Evolutionary conservation across 2,797 vertebrate species (phyloP), one percentile per base, ranked within the genome.

Genomic region (Perdix hodgsoniae): DNA sequence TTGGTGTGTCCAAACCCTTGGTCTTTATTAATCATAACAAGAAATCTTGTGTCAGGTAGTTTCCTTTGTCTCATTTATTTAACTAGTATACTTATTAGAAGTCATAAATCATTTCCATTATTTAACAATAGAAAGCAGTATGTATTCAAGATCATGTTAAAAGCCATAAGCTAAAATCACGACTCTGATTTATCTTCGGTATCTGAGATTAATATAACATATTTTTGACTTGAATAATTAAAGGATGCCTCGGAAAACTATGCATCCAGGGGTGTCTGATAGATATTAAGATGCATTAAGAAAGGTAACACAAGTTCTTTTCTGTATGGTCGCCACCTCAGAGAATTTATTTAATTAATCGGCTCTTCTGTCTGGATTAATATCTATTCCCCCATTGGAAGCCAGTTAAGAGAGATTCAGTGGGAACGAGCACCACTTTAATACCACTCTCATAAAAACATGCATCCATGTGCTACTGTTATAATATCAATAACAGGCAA

Each of bases 341-440:
- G 50, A 79, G 19, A 84, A 83, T 90, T 91, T 67, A 50, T 84
- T 84, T 93, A 71, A 91, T 87, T 80, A 71, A 71, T 63, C 64
- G 42, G 31, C 31, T 76, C 19, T 86, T 88, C 29, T 79, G 15
- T 74, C 33, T 82, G 27, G 70, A 82, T 94, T 75, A 56, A 8
- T 93, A 83, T 31, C 29, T 88, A 6, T 50, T 84, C 33, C 42
- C 52, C 14, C 29, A 50, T 6, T 56, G n/a, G 31, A 74, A 83
- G 40, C 6, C 15, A 72, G 17, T 56, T 59, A 77, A 79, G 88
- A 86, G 10, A 15, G 35, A 45, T 74, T 76, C 40, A 71, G 27
- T 14, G 14, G 19, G 16, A 71, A 24, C 49, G 49, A 85, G 77
- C 88, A n/a, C 13, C 88, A 75, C 3, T 42, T 94, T 85, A 35